phyloP scores from a whole-genome alignment of 2,888 invertebrate genomes.

The Priocnemis perturbator region DNA sequence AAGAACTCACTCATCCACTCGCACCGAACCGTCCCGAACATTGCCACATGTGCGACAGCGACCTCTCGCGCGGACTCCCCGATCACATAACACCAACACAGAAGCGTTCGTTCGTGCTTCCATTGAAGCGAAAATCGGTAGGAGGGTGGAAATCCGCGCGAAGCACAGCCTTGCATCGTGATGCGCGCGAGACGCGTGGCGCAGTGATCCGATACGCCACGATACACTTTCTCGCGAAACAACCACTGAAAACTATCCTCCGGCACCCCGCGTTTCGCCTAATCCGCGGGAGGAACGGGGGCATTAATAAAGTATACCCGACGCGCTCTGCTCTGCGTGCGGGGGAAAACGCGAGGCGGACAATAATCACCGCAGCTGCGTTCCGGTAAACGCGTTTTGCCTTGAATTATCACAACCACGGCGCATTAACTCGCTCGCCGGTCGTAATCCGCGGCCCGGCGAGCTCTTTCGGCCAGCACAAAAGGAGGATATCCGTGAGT shows the following conservation, averaged over 20 bases:
- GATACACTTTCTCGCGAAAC: conserved; percentile 1
- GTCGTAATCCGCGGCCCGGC: conserved; percentile 15
- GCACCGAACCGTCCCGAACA: too few species aligned
- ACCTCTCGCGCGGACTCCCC: too few species aligned
- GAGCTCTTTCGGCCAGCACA: conserved; percentile 8
- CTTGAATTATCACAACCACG: conserved; percentile 28
- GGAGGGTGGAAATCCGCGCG: too few species aligned
- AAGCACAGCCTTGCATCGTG: too few species aligned
- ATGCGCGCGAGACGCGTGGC: too few species aligned
- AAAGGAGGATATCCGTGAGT: conserved; percentile 14
- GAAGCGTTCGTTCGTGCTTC: too few species aligned
- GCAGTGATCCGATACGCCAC: too few species aligned
- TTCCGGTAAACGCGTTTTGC: conserved; percentile 26
- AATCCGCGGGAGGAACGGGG: not conserved
- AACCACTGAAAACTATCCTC: not conserved
- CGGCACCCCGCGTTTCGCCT: not conserved
- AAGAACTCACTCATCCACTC: too few species aligned
- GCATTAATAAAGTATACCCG: not conserved
- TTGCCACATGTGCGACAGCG: too few species aligned
- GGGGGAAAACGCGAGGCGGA: not conserved
- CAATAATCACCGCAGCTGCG: conserved; percentile 24
- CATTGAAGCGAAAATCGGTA: too few species aligned
- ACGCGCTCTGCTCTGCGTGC: not conserved
- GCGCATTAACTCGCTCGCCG: conserved; percentile 20
- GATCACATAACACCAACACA: too few species aligned